phyloP scores from a whole-genome alignment of 2,888 invertebrate species.

The Pseudococcus jackbeardsleyi region DNA sequence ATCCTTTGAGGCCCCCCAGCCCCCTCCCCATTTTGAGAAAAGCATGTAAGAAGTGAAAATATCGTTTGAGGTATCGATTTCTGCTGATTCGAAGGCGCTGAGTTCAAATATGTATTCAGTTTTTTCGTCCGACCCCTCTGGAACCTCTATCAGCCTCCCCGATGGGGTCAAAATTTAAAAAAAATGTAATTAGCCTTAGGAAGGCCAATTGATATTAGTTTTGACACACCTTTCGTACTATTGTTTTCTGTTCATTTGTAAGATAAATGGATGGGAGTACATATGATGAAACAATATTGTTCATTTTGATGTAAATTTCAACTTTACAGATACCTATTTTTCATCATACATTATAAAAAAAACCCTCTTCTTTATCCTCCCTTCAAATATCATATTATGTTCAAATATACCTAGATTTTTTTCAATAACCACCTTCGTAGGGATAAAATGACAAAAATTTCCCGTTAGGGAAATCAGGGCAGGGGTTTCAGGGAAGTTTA shows the following conservation, averaged over 20 bases:
- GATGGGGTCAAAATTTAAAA: no score
- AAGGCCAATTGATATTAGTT: no score
- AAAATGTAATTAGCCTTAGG: no score
- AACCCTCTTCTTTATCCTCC: no score
- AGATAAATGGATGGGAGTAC: neutral
- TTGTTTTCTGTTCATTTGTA: neutral
- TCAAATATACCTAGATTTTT: neutral
- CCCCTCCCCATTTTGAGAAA: no score
- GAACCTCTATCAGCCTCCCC: no score
- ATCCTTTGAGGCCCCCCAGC: no score
- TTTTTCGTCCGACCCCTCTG: no score
- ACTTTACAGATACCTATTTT: neutral
- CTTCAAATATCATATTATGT: neutral
- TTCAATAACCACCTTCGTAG: conserved; percentile 8
- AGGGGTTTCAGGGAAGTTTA: neutral
- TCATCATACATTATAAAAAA: neutral
- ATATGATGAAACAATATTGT: neutral
- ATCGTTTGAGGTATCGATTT: no score
- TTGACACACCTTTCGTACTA: neutral
- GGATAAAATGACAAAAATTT: conserved; percentile 5
- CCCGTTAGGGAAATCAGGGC: neutral
- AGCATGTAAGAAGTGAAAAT: no score
- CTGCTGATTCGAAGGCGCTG: no score
- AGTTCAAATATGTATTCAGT: no score
- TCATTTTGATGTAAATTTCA: neutral